Conservation (phyloP, 2,797 vertebrate genomes). For the Sitta carolinensis region DNA sequence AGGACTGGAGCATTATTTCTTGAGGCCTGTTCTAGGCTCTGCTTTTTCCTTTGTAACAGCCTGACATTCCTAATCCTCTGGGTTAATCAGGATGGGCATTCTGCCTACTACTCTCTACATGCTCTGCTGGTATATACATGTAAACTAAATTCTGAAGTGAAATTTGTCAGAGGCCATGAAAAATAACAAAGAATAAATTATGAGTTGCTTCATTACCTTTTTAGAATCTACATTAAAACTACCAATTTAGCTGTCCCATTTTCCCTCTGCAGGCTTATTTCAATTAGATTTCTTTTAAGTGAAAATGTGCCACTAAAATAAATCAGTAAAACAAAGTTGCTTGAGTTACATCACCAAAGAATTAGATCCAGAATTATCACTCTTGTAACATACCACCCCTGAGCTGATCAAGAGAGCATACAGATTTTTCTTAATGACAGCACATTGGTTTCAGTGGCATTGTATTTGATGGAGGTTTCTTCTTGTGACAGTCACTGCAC, state of each 20-base stretch:
- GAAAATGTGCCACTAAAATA: not conserved
- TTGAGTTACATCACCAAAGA: not conserved
- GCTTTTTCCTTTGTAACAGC: not conserved
- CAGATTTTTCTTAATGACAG: not conserved
- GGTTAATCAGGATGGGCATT: not conserved
- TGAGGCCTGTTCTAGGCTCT: not conserved
- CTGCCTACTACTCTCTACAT: not conserved
- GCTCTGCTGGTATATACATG: not conserved
- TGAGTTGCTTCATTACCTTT: not conserved
- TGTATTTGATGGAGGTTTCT: not conserved
- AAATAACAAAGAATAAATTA: not conserved
- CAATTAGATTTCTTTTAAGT: not conserved
- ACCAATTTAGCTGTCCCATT: not conserved
- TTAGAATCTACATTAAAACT: not conserved
- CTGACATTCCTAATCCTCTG: not conserved
- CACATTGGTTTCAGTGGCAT: not conserved
- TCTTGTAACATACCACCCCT: not conserved
- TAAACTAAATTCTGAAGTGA: not conserved
- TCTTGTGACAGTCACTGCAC: not conserved
- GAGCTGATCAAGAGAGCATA: not conserved
- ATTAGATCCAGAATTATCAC: not conserved
- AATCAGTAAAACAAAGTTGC: not conserved
- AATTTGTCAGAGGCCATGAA: not conserved
- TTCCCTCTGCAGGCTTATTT: not conserved
- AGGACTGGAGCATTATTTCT: not conserved